Evolutionary conservation across 2,113 vertebrate genomes (phyloP), one percentile per base, ranked within the genome.

Genomic region (Nematolebias whitei): DNA sequence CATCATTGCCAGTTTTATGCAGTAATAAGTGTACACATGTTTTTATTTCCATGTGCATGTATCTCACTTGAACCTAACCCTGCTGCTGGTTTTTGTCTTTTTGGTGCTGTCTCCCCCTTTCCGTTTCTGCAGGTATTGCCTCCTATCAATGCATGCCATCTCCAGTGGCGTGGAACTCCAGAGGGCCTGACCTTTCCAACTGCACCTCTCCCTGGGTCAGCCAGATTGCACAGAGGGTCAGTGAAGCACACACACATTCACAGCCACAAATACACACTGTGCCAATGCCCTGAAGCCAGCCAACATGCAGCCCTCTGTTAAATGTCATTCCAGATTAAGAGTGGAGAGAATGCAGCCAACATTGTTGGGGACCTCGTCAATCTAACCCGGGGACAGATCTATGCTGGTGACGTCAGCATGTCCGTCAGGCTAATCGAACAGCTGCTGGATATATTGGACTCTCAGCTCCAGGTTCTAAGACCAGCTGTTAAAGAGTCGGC

Each of bases 341-440:
- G 95, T 1, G 96, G 96, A 2, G 96, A 98, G 92, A 98, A 98
- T 0, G 96, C 96, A 0, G 96, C 96, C 41, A 96, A 96, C 85
- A 96, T 98, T 3, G 96, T 96, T 0, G 93, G 93, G 0, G 96
- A 98, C 84, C 84, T 98, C 74, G 95, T 95, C 61, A 95, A 95
- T 68, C 93, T 96, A 82, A 98, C 96, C 0, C 91, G 94, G 9
- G 96, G 95, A 43, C 93, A 93, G 58, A 95, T 98, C 86, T 97
- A 96, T 1, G 96, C 96, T 0, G 96, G 96, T 0, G 96, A 98
- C 0, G 94, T 98, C 71, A 98, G 95, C 85, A 96, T 96, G 40
- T 97, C 96, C 0, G 96, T 98, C 82, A 93, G 91, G 56, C 92
- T 98, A 2, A 94, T 98, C 85, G 96, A 98, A 70, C 96, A 98